A percentile compares a stretch with the other conserved stretches of the same genome.
These are phyloP conservation scores for Labeo calbasu DNA, from an alignment of 2,797 vertebrate genomes.

Conservation along the genomic window DNA sequence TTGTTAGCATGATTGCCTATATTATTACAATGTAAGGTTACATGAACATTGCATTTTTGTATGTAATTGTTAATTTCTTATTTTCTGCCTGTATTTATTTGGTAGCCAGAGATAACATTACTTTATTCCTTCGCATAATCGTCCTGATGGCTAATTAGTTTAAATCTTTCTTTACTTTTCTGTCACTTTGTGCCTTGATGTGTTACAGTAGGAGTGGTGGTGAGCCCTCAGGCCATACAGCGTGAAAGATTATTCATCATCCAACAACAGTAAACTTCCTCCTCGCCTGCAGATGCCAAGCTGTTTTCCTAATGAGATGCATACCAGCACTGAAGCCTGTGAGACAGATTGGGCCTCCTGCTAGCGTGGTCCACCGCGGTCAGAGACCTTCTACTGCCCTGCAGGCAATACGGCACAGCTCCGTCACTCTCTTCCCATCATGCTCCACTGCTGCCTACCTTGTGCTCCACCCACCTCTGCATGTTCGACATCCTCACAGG, in stretches of 20 bases:
- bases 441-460: slow-evolving; percentile 50
- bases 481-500: slow-evolving; percentile 9
- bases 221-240: slow-evolving; percentile 70
- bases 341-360: slow-evolving; percentile 78
- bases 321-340: slow-evolving; percentile 71
- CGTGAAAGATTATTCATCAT: slow-evolving; percentile 77
- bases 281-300: slow-evolving; percentile 77
- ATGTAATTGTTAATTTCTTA: not conserved
- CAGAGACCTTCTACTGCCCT: slow-evolving; percentile 71
- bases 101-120: not conserved
- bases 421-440: slow-evolving; percentile 66
- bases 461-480: not conserved
- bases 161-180: slow-evolving; percentile 41
- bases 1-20: not conserved
- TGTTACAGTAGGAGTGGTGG: slow-evolving; percentile 57
- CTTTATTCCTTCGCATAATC: not conserved
- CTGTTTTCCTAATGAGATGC: slow-evolving; percentile 82
- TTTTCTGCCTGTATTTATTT: not conserved
- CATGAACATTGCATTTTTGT: not conserved
- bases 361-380: slow-evolving; percentile 67
- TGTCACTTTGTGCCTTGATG: slow-evolving; percentile 50
- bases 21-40: not conserved
- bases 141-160: slow-evolving; percentile 25
- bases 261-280: slow-evolving; percentile 80
- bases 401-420: slow-evolving; percentile 69